phyloP scores from a whole-genome alignment of 2,888 invertebrate species.

The Clunio marinus region DNA sequence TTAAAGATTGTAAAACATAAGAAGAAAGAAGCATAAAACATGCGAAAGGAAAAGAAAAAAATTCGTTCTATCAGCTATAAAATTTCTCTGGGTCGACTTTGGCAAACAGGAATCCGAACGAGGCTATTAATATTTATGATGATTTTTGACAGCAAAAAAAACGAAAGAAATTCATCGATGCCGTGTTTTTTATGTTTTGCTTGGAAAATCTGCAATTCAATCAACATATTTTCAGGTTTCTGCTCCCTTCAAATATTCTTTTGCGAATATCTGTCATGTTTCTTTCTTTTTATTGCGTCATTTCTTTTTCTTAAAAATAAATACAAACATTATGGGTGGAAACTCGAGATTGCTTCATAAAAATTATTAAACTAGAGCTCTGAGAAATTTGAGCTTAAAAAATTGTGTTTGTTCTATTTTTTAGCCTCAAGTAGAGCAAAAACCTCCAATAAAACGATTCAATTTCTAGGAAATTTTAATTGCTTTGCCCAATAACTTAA shows the following conservation, averaged over 20 bases:
- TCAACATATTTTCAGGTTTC: neutral
- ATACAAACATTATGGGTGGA: conserved; percentile 20
- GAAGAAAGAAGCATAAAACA: conserved; percentile 28
- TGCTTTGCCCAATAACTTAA: too few relatives aligned
- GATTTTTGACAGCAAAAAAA: conserved; percentile 31
- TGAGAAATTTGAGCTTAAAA: conserved; percentile 22
- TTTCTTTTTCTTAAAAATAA: neutral
- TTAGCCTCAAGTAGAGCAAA: conserved; percentile 31
- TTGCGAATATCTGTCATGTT: neutral
- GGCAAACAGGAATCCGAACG: neutral
- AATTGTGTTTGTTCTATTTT: conserved; percentile 18
- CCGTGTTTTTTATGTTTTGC: conserved; percentile 29
- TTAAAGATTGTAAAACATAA: conserved; percentile 29
- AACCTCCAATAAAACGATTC: conserved; percentile 2
- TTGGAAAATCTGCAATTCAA: conserved; percentile 30
- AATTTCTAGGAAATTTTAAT: conserved; percentile 13
- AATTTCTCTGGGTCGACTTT: neutral
- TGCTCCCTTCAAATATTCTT: too few relatives aligned
- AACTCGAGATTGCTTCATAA: conserved; percentile 25
- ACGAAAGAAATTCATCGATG: neutral
- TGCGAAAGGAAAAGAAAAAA: conserved; percentile 15
- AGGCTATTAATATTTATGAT: conserved; percentile 38
- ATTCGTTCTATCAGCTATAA: conserved; percentile 33
- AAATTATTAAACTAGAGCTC: conserved; percentile 37
- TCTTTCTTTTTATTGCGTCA: conserved; percentile 32